Percentiles rank a stretch among this genome's conserved stretches.
Evolutionary conservation across 2,797 vertebrate genomes (phyloP).

Genomic region (Tenualosa thibaudeaui): DNA sequence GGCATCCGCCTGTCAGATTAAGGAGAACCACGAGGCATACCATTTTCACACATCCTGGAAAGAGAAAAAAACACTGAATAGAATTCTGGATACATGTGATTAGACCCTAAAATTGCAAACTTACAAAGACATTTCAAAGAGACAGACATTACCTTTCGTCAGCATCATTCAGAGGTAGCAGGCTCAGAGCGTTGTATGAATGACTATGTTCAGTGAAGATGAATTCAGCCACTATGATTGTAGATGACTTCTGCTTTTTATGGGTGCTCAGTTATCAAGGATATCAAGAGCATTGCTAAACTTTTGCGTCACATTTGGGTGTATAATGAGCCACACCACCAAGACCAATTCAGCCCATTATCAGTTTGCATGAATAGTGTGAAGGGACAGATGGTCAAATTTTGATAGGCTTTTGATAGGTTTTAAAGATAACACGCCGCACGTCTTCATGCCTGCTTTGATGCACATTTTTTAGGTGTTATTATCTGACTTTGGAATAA

Average conservation of each 20-base stretch:
- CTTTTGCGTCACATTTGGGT: not conserved
- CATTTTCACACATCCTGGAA: not conserved
- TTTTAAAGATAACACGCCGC: not conserved
- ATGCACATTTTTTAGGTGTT: not conserved
- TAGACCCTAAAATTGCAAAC: not conserved
- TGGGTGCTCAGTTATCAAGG: not conserved
- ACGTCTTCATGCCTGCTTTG: too few species aligned
- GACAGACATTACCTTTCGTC: not conserved
- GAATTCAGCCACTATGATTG: not conserved
- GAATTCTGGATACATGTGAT: not conserved
- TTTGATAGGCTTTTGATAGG: not conserved
- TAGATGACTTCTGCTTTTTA: not conserved
- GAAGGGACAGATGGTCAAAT: not conserved
- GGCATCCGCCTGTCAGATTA: not conserved
- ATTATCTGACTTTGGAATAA: too few species aligned
- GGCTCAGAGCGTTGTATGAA: not conserved
- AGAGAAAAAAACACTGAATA: not conserved
- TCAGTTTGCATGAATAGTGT: not conserved
- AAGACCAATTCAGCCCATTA: not conserved
- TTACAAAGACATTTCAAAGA: not conserved
- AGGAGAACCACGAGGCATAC: not conserved
- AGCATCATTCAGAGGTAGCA: not conserved
- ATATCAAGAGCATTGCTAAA: conserved; percentile 7
- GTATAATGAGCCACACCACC: not conserved
- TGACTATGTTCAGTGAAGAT: not conserved